Base-by-base conservation (phyloP, 2,888 invertebrate species). In the Apamea sordens region DNA sequence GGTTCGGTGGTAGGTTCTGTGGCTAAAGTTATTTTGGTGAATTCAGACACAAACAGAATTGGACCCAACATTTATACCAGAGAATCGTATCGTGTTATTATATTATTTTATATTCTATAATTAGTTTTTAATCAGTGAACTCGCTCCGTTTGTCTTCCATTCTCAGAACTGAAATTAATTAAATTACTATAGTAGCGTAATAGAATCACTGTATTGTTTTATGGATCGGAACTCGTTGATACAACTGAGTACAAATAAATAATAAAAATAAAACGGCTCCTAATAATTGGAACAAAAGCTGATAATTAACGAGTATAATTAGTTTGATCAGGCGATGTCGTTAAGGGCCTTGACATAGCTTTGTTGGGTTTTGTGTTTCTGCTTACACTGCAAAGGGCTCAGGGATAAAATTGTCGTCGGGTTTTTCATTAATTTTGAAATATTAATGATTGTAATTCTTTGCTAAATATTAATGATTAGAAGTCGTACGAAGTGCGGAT, bases 291-390 rank as follows among this genome's bases (percentile, higher is more conserved):
- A 70, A 79, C 79, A 79, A 81, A 81, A 84, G 65, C 84, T 65
- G 70, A 81, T 81, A 79, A 81, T 79, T 76, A 76, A 87, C 77
- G 76, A 73, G 75, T 71, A 67, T 77, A 87, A 85, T 85, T 84
- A 87, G 87, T 84, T 85, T 87, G 85, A 84, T 85, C 75, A 84
- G 79, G 59, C 44, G 65, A 61, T 71, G 79, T 79, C 81, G 65
- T 71, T 79, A 84, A 61, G 71, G 61, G 28, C 70, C 36, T 81
- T 47, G 79, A 59, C 41, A 68, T 18, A n/a, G 79, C 79, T 59
- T 59, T 70, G 56, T 32, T 63, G 77, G 53, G 78, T 77, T 70
- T 76, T 59, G 44, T 59, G 15, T 84, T 81, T 79, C 65, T 84
- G 79, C 84, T 61, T 71, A 71, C 59, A 61, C 53, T 67, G 64